Evolutionary conservation across 1,140 invertebrate species (phyloP).

Genomic region (Hyposmocoma kahamanoa): DNA sequence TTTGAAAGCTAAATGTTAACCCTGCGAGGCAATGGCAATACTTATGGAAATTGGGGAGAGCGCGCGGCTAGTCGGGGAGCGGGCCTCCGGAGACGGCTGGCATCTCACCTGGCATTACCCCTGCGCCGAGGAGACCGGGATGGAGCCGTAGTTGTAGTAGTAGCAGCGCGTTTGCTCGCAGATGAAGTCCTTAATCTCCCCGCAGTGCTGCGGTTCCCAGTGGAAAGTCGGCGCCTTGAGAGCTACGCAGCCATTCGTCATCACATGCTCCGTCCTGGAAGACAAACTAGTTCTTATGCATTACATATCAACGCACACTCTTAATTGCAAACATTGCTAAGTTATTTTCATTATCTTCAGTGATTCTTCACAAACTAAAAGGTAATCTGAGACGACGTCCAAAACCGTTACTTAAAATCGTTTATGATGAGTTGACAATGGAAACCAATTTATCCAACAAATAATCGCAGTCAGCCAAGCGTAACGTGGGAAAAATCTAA

Average conservation of each 20-base stretch:
- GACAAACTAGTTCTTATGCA: constrained; percentile 62
- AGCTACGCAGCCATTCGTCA: constrained; percentile 82
- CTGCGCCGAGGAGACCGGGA: constrained; percentile 90
- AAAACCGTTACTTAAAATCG: constrained; percentile 3
- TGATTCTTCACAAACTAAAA: too few relatives aligned
- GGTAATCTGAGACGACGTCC: too few relatives aligned
- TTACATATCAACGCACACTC: constrained; percentile 18
- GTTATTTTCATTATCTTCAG: too few relatives aligned
- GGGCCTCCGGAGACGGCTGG: constrained; percentile 69
- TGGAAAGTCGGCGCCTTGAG: constrained; percentile 83
- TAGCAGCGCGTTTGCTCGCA: constrained; percentile 92
- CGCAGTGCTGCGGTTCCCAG: constrained; percentile 88
- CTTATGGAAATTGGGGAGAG: constrained; percentile 21
- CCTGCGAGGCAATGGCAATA: constrained; percentile 16
- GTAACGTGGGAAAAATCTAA: constrained; percentile 17
- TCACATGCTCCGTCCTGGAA: constrained; percentile 73
- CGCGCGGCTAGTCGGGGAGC: constrained; percentile 59
- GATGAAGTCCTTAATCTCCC: constrained; percentile 89
- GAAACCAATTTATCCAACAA: not conserved
- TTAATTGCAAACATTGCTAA: not conserved
- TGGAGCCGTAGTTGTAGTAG: constrained; percentile 92
- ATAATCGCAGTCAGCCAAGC: constrained; percentile 12
- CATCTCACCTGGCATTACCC: constrained; percentile 83
- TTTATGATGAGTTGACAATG: not conserved
- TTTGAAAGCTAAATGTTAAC: too few relatives aligned